These are phyloP conservation scores for Nyctereutes procyonoides DNA, from an alignment of 2,113 vertebrate species.

Conservation along the genomic window DNA sequence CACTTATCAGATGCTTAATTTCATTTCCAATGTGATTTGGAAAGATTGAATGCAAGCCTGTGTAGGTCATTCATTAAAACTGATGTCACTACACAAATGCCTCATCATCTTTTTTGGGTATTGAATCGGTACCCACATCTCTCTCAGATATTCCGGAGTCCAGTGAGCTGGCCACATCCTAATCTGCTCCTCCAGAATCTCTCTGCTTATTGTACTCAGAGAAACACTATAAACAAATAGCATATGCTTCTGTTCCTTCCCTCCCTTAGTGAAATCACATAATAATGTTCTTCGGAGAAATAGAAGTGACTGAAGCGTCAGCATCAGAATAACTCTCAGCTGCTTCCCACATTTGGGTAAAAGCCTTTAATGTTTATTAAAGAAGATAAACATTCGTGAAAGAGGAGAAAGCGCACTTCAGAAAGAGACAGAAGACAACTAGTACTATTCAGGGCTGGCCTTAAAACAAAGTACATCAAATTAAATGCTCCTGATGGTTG, in stretches of 20 bases:
- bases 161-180: background rate
- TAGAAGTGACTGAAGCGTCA: background rate
- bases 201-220: background rate
- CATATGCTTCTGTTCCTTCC: background rate
- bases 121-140: background rate
- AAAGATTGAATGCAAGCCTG: background rate
- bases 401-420: background rate
- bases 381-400: constrained; percentile 49
- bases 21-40: constrained; percentile 61
- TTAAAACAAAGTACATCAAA: background rate
- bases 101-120: background rate
- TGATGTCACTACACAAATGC: background rate
- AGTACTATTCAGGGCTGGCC: background rate
- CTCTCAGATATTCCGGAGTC: constrained; percentile 21
- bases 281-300: background rate
- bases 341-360: constrained; percentile 41
- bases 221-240: constrained; percentile 42
- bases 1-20: constrained; percentile 39
- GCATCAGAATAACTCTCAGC: background rate
- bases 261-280: background rate
- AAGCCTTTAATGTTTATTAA: constrained; percentile 32
- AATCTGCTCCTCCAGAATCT: background rate
- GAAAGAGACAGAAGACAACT: constrained; percentile 21
- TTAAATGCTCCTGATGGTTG: background rate
- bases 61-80: background rate